phyloP scores from a whole-genome alignment of 2,888 invertebrate species.

The Cephus nigrinus region DNA sequence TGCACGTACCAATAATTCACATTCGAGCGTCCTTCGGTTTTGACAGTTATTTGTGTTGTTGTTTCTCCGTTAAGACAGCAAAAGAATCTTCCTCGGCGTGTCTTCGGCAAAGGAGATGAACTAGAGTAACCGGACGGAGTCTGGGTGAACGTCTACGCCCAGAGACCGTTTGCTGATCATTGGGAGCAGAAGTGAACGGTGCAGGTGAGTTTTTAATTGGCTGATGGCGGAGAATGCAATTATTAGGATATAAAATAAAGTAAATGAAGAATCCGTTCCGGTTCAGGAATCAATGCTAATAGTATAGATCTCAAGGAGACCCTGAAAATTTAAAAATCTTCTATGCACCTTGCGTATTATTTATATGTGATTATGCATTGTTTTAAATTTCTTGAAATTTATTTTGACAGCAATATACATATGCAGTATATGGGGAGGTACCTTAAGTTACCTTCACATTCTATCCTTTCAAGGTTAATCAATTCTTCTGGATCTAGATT shows the following conservation, averaged over 20 bases:
- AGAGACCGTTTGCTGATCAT: background rate
- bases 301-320: background rate
- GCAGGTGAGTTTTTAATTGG: background rate
- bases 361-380: background rate
- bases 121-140: background rate
- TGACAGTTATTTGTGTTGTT: background rate
- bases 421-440: background rate
- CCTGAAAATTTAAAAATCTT: background rate
- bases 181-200: background rate
- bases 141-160: background rate
- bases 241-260: background rate
- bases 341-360: background rate
- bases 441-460: background rate
- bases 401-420: background rate
- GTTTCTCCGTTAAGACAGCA: background rate
- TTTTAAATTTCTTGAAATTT: background rate
- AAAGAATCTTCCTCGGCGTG: background rate
- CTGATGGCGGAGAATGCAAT: background rate
- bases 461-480: background rate
- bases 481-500: background rate
- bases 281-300: background rate
- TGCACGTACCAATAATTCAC: conserved; percentile 24
- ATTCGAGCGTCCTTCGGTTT: background rate
- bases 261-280: background rate
- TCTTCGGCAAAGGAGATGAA: background rate